Evolutionary conservation across 2,113 vertebrate genomes (phyloP), one percentile per base, ranked within the genome.

Genomic region (Myotis davidii): DNA sequence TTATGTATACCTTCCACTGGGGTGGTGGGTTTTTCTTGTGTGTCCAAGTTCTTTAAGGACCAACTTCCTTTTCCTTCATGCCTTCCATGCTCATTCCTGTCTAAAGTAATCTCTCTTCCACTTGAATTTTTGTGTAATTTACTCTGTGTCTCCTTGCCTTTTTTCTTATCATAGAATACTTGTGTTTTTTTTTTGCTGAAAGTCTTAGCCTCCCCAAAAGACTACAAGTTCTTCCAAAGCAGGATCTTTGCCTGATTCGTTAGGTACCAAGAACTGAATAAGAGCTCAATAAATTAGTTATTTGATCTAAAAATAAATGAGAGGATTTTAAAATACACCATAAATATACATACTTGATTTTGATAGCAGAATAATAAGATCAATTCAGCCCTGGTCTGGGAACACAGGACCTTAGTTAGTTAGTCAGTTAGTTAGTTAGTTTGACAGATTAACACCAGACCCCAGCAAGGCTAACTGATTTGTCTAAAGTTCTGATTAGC

Each of bases 201-300:
- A 92, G 37, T 32, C 73, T 81, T 92, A 17, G 76, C 18, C 93
- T 90, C 37, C 25, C 5, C 54, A 67, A 83, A 90, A 92, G 79
- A 92, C 13, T 48, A 5, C 23, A 76, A 70, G 34, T 94, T 96
- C 14, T 27, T 74, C 52, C 56, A 87, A 79, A 95, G 50, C 17
- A 86, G 50, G 23, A 34, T 48, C 54, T 95, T 85, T 85, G 76
- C 10, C 21, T 94, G 48, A 88, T 84, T 78, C 23, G 34, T 48
- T 14, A 91, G 73, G 37, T 78, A 32, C 25, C 45, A 59, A 82
- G 27, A 96, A 73, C 34, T 20, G 56, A 79, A 78, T 18, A 74
- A 69, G 90, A 87, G 21, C n/a, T 79, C 37, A 42, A 29, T 54
- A 90, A 86, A 78, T 65, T 90, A 65, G 78, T 76, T 79, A 91